Evolutionary conservation across 2,888 invertebrate species (phyloP), one percentile per base, ranked within the genome.

Genomic region (Standfussiana lucernea): DNA sequence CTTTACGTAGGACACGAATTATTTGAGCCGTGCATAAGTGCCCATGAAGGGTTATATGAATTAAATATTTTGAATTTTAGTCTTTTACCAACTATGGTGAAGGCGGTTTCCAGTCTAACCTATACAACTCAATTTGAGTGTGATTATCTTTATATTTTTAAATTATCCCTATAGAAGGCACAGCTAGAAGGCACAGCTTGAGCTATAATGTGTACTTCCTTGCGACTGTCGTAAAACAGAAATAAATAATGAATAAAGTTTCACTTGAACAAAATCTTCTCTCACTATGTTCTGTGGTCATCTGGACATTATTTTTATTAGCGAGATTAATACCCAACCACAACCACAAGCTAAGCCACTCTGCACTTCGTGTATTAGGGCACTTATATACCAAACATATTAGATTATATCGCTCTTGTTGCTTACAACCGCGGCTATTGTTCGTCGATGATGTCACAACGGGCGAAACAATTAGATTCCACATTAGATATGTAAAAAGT

Each of bases 391-490:
- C 59, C 18, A 68, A 79, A 83, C 45, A 68, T 65, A 18, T 11
- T 24, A 42, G 64, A 50, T 40, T 40, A 40, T n/a, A 40, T 74
- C 37, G 45, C 28, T 56, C n/a, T n/a, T 59, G 50, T 78, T 53
- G 28, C 68, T 53, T 56, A 50, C 50, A 47, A 72, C 62, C 53
- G 56, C 21, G 28, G 56, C 85, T 71, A 77, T 85, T 85, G 84
- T 85, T 80, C 28, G n/a, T 53, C 11, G 24, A 11, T 80, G 64
- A 72, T 72, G 77, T 77, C 64, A 84, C 62, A 18, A 11, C 56
- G 40, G 59, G 35, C 50, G 37, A 65, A 69, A 86, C 87, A 85
- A 85, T 84, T 53, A 72, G 40, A 85, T 84, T 84, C 81, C 77
- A 62, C 68, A 72, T 59, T 66, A 66, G 74, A 79, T 79, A 75